Evolutionary conservation across 2,113 vertebrate species (phyloP).

Genomic region (Catharus fuscescens): DNA sequence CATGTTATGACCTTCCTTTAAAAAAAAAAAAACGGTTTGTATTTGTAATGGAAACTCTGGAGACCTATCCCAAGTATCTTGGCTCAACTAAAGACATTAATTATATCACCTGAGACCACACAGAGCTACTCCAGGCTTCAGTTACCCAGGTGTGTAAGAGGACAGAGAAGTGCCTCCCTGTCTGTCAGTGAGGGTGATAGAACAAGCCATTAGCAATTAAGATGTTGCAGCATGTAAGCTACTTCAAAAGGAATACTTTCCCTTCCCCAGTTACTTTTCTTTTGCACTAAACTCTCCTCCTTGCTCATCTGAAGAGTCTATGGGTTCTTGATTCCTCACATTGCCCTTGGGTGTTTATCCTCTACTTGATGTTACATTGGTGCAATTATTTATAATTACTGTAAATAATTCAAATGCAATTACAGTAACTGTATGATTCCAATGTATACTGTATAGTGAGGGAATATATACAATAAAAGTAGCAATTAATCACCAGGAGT

Average conservation of each 20-base stretch:
- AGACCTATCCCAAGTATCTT: not conserved
- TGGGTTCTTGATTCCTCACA: not conserved
- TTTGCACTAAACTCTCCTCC: not conserved
- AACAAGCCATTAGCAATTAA: not conserved
- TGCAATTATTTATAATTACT: conserved; percentile 53
- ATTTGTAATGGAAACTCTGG: not conserved
- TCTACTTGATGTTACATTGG: conserved; percentile 8
- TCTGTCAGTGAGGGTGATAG: not conserved
- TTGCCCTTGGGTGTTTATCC: not conserved
- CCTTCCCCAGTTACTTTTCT: not conserved
- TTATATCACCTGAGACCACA: not conserved
- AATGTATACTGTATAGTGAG: not conserved
- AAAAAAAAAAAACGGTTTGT: not conserved
- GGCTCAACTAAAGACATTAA: not conserved
- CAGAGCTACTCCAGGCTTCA: not conserved
- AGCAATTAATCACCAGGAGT: not conserved
- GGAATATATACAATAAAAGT: conserved; percentile 12
- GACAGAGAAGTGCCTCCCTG: not conserved
- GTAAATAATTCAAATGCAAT: conserved; percentile 58
- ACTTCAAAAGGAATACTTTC: not conserved
- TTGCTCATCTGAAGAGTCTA: not conserved
- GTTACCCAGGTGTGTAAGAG: not conserved
- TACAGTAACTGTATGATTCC: conserved; percentile 38
- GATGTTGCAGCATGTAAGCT: not conserved
- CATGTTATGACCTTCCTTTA: not conserved